phyloP scores from a whole-genome alignment of 2,113 vertebrate species.

The Zootoca vivipara region DNA sequence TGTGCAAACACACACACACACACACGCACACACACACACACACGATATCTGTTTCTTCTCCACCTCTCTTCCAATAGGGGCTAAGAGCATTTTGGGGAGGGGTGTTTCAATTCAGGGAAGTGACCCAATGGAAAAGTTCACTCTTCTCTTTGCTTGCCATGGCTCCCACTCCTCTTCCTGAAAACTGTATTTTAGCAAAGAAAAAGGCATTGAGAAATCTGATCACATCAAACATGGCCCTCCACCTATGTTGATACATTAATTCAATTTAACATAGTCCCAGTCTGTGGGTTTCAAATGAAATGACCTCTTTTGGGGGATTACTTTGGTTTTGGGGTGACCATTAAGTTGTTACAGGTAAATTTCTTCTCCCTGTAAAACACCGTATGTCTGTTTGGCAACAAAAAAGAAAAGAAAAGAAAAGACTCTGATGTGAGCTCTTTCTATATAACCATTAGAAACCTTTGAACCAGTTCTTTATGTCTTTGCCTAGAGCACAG shows the following conservation, averaged over 20 bases:
- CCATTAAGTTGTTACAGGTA: neutral
- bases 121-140: neutral
- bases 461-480: constrained; percentile 37
- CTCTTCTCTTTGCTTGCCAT: neutral
- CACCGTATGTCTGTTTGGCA: neutral
- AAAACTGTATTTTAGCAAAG: neutral
- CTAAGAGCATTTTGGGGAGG: neutral
- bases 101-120: neutral
- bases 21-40: no score
- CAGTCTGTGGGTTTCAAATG: neutral
- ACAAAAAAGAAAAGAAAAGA: neutral
- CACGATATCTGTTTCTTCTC: no score
- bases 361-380: neutral
- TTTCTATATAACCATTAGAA: neutral
- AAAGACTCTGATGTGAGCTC: neutral
- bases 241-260: neutral
- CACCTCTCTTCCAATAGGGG: neutral
- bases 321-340: neutral
- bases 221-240: neutral
- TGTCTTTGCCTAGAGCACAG: constrained; percentile 39
- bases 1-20: no score
- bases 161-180: neutral
- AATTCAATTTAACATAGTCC: neutral
- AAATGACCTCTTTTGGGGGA: neutral
- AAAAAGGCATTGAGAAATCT: neutral